Evolutionary conservation across 2,797 vertebrate species (phyloP).

Genomic region (Acanthopagrus latus): DNA sequence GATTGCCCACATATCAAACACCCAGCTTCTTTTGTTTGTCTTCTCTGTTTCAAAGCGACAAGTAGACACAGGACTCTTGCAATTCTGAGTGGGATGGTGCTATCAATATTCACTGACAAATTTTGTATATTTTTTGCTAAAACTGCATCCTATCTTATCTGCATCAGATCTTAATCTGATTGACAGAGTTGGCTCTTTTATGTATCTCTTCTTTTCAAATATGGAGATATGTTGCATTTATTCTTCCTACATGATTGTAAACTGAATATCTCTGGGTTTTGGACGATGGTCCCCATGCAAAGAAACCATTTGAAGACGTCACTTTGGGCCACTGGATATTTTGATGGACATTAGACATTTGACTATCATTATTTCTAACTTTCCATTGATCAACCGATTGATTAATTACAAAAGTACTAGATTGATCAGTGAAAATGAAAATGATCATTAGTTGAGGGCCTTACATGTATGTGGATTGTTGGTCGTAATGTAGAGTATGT

Average conservation of each 20-base stretch:
- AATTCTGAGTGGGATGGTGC: neutral
- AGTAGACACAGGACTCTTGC: neutral
- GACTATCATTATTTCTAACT: slow-evolving; percentile 10
- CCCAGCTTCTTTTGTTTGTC: neutral
- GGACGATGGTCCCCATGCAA: neutral
- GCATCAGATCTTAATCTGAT: neutral
- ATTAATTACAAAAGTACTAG: neutral
- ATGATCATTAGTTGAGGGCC: neutral
- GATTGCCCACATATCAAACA: slow-evolving; percentile 14
- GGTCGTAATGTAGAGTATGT: neutral
- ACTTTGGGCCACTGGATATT: neutral
- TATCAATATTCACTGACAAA: neutral
- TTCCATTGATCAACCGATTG: neutral
- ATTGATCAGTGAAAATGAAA: slow-evolving; percentile 12
- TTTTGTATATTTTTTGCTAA: neutral
- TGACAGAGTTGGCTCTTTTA: neutral
- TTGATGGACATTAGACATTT: neutral
- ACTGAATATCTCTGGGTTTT: neutral
- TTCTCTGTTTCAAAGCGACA: slow-evolving; percentile 11
- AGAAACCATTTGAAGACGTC: neutral
- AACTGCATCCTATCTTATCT: neutral
- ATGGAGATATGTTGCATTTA: neutral
- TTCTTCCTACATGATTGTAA: neutral
- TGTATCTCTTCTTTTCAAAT: neutral
- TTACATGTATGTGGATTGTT: neutral